Conservation (phyloP, 2,113 vertebrate genomes). For the Capra hircus region DNA sequence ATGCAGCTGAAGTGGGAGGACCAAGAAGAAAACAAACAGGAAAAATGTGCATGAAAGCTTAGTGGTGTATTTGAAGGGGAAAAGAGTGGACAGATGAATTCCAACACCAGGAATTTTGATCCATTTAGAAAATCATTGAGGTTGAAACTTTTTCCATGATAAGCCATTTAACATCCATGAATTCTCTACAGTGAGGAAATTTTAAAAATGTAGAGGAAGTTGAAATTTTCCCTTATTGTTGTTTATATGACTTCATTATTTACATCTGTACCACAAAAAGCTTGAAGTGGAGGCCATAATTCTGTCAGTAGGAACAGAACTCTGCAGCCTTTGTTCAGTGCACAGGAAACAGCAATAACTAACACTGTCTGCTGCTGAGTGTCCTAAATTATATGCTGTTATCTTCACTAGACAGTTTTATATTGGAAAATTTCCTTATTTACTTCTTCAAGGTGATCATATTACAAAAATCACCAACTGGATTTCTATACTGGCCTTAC, state of each 20-base stretch:
- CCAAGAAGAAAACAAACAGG: neutral
- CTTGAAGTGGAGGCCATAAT: neutral
- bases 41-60: neutral
- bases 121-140: neutral
- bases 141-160: neutral
- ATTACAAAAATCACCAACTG: conserved; percentile 31
- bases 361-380: neutral
- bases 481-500: conserved; percentile 28
- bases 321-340: neutral
- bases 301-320: neutral
- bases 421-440: conserved; percentile 43
- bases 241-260: conserved; percentile 35
- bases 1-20: neutral
- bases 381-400: conserved; percentile 51
- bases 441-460: conserved; percentile 39
- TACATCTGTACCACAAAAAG: neutral
- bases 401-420: conserved; percentile 55
- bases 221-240: neutral
- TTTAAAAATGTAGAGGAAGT: neutral
- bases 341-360: conserved; percentile 5
- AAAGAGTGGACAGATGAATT: neutral
- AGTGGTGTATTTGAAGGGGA: neutral
- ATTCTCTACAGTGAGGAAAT: neutral
- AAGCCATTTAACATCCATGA: neutral
- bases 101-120: neutral